Evolutionary conservation across 2,888 invertebrate genomes (phyloP), one percentile per base, ranked within the genome.

Genomic region (Cactoblastis cactorum): DNA sequence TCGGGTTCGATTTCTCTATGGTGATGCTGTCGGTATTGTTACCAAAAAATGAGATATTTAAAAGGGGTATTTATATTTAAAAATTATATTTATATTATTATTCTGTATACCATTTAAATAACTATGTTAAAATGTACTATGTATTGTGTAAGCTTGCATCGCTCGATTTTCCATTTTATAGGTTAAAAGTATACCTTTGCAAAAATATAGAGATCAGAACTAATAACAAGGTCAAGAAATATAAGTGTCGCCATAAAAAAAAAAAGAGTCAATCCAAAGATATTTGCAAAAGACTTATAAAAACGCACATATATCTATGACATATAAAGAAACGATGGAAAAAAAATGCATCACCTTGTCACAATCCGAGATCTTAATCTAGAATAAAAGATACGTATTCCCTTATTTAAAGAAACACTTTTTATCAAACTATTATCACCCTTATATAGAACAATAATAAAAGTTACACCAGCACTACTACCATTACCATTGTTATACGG

Each of bases 1-100:
- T 19, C 49, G 49, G 49, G 34, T 49, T 41, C 39, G 17, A 43
- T 43, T 19, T 33, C 41, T 46, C 28, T 49, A 49, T 49, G 41
- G 49, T 43, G 14, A 34, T 39, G 17, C 32, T 34, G 49, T 34
- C 22, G 11, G 49, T 49, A 5, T 14, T 43, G 8, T 28, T 24
- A 38, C 8, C 9, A 12, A 6, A 4, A 14, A 41, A 41, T 9
- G 3, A 24, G n/a, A n/a, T n/a, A n/a, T 33, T 22, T 15, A 15
- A 8, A 15, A 35, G n/a, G 15, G 0, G 2, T 15, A 12, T 34
- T 15, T 18, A n/a, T n/a, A n/a, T 17, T 37, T 6, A 15, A 37
- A 37, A 28, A 6, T 6, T 3, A 6, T 28, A 6, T 4, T 28
- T 22, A 28, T 28, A 28, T 1, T 6, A 6, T 28, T n/a, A n/a